Percentiles rank a stretch among this genome's conserved stretches.
Conservation (phyloP, 2,113 vertebrate genomes). For the Mus spicilegus region DNA sequence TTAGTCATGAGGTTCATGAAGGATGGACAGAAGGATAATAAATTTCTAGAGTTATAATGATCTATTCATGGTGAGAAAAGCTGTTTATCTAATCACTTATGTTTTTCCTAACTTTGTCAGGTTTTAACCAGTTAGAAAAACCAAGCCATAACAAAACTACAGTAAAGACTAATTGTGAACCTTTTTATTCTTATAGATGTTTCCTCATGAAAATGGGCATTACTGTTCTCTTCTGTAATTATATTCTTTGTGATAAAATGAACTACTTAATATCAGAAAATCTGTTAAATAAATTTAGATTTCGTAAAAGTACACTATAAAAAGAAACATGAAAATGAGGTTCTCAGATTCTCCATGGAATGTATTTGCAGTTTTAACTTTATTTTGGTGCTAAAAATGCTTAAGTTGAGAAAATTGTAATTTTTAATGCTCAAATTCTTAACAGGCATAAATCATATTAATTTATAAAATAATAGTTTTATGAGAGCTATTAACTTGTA, state of each 20-base stretch:
- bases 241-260: slow-evolving; percentile 1
- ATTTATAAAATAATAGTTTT: neutral
- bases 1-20: too few species aligned
- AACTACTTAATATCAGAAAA: neutral
- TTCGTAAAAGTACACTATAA: neutral
- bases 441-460: neutral
- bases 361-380: neutral
- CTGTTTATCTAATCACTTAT: neutral
- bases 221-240: neutral
- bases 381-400: neutral
- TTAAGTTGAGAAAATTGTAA: neutral
- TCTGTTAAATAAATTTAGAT: slow-evolving; percentile 4
- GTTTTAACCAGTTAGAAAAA: neutral
- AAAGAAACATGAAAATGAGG: neutral
- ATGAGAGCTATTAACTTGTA: neutral
- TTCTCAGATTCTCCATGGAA: neutral
- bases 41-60: neutral
- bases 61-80: neutral
- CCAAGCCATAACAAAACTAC: neutral
- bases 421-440: neutral
- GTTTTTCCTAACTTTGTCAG: neutral
- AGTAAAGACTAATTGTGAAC: neutral
- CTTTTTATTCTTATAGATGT: neutral
- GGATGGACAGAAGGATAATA: too few species aligned
- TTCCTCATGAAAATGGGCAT: neutral